These are phyloP conservation scores for Chloropsis hardwickii DNA, from an alignment of 2,113 vertebrate species.

Conservation along the genomic window DNA sequence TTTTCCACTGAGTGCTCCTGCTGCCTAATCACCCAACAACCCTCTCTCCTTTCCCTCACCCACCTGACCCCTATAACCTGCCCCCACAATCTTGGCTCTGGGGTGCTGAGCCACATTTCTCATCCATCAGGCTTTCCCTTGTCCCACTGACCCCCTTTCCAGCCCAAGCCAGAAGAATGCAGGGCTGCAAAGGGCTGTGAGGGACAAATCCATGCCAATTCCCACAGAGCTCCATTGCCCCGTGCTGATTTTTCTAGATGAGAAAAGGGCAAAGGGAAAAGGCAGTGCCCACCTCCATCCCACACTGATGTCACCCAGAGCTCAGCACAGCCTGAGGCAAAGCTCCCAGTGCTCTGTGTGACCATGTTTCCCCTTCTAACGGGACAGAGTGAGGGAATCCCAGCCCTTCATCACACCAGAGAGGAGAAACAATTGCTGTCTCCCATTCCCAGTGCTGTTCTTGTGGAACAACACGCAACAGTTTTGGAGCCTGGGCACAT, in stretches of 20 bases:
- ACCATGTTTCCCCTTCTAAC: accelerated
- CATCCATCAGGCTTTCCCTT: not conserved
- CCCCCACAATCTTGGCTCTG: not conserved
- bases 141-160: not conserved
- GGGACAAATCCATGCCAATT: not conserved
- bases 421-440: not conserved
- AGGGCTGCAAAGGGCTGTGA: not conserved
- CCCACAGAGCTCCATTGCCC: not conserved
- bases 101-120: not conserved
- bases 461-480: accelerated
- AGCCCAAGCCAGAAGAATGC: not conserved
- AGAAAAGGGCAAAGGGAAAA: not conserved
- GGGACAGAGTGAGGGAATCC: not conserved
- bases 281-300: not conserved
- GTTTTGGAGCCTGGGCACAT: not conserved
- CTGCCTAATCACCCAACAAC: not conserved
- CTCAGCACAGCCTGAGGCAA: not conserved
- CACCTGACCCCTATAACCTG: not conserved
- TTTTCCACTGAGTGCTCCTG: not conserved
- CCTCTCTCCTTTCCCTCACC: not conserved
- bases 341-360: not conserved
- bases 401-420: not conserved
- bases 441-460: not conserved
- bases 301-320: not conserved
- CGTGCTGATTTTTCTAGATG: not conserved